phyloP scores from a whole-genome alignment of 2,113 vertebrate species.

The Ciconia maguari region DNA sequence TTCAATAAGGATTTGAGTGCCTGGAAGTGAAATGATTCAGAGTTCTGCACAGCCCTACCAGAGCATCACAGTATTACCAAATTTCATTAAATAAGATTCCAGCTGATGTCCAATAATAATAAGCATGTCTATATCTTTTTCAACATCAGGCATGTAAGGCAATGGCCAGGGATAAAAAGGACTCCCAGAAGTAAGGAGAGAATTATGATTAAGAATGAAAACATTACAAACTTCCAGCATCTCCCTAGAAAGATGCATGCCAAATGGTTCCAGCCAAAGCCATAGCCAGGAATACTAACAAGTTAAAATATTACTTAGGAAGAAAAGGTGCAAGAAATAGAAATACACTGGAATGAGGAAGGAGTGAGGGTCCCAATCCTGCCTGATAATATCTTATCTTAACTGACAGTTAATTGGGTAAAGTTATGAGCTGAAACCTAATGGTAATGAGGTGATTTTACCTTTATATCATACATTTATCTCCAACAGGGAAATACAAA shows the following conservation, averaged over 20 bases:
- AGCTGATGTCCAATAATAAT: background rate
- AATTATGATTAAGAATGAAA: conserved; percentile 33
- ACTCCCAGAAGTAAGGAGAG: background rate
- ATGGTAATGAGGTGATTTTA: background rate
- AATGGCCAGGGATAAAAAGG: background rate
- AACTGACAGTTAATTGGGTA: background rate
- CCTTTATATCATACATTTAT: background rate
- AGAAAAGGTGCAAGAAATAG: conserved; percentile 9
- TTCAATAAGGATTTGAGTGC: background rate
- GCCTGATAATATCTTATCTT: background rate
- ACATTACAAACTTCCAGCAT: background rate
- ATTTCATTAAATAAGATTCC: background rate
- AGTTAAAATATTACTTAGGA: background rate
- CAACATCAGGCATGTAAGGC: background rate
- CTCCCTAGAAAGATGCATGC: background rate
- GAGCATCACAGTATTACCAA: background rate
- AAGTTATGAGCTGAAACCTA: background rate
- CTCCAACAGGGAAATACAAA: background rate
- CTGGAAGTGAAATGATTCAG: background rate
- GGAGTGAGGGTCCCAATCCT: background rate
- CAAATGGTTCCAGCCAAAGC: background rate
- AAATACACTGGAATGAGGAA: background rate
- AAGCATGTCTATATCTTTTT: background rate
- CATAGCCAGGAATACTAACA: background rate
- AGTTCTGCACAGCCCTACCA: background rate